Evolutionary conservation across 2,113 vertebrate genomes (phyloP).

Genomic region (Typhlomys cinereus): DNA sequence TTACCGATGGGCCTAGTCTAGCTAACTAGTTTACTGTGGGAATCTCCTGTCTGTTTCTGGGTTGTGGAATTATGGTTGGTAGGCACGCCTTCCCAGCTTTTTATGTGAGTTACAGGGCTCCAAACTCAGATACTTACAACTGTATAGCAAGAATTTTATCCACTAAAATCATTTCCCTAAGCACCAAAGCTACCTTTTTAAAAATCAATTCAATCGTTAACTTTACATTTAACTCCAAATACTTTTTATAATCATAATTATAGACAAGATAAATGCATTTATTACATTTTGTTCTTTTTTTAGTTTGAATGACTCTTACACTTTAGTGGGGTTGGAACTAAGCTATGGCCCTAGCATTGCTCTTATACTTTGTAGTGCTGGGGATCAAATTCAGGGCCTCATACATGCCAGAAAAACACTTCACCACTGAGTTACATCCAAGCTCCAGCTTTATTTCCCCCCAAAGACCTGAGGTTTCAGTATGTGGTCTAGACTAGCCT

Average conservation of each 20-base stretch:
- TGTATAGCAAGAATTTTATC: no score
- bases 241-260: background rate
- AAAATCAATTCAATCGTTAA: constrained; percentile 51
- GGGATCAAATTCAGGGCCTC: background rate
- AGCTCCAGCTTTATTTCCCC: no score
- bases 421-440: background rate
- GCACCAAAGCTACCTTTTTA: no score
- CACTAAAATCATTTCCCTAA: no score
- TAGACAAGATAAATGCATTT: background rate
- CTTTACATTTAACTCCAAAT: constrained; percentile 34
- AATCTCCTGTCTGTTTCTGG: no score
- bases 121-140: no score
- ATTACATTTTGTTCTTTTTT: constrained; percentile 16
- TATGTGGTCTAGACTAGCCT: background rate
- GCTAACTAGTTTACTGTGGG: no score
- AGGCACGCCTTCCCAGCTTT: no score
- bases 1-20: no score
- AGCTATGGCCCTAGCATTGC: no score
- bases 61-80: no score
- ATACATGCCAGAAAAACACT: background rate
- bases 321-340: background rate
- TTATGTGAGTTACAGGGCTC: no score
- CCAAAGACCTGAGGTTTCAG: background rate
- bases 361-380: background rate
- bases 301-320: background rate